These are phyloP conservation scores for Climacteris rufus DNA, from an alignment of 2,113 vertebrate genomes.

Conservation along the genomic window DNA sequence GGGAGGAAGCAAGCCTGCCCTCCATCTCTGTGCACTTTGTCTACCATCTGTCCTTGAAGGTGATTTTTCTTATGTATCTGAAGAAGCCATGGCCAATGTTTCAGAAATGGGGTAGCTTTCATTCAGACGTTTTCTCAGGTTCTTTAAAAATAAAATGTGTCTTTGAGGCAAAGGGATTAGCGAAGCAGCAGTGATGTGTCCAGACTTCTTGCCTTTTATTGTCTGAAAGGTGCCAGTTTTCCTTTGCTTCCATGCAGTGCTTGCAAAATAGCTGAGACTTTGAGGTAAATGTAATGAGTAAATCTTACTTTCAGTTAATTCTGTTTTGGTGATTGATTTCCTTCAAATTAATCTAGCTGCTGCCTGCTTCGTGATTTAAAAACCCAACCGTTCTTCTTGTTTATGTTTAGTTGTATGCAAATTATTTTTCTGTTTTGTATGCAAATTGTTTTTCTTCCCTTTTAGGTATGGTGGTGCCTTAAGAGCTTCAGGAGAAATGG, in stretches of 20 bases:
- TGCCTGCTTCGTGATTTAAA: not conserved
- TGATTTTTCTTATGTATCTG: not conserved
- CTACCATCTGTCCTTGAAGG: not conserved
- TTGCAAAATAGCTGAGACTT: not conserved
- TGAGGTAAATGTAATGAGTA: not conserved
- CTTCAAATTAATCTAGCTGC: not conserved
- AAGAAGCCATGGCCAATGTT: not conserved
- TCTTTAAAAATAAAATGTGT: not conserved
- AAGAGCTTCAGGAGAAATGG: constrained; percentile 92
- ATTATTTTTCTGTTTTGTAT: not conserved
- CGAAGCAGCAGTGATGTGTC: not conserved
- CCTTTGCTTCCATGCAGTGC: not conserved
- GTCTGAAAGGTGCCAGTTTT: not conserved
- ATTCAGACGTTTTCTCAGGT: not conserved
- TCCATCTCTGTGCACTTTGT: not conserved
- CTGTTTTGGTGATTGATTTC: not conserved
- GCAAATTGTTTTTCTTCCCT: not conserved
- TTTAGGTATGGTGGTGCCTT: constrained; percentile 90
- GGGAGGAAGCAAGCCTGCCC: not conserved
- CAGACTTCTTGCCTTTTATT: not conserved
- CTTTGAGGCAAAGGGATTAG: not conserved
- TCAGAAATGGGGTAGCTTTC: not conserved
- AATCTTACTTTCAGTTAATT: not conserved
- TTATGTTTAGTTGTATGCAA: not conserved
- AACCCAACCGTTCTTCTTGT: not conserved